Evolutionary conservation across 2,797 vertebrate species (phyloP).

Genomic region (Sardinella longiceps): DNA sequence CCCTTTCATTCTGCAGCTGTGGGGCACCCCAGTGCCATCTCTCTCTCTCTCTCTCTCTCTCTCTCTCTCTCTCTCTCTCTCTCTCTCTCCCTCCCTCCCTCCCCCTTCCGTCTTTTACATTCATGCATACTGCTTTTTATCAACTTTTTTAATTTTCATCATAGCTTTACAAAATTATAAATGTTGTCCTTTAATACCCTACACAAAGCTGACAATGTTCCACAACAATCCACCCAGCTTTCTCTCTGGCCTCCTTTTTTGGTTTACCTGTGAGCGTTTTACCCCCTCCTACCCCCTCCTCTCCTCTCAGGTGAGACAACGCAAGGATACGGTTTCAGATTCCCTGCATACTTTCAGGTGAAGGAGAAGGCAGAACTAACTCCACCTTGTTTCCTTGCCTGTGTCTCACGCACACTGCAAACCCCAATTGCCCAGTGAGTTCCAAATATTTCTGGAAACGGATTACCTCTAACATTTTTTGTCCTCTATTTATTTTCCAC

Average conservation of each 20-base stretch:
- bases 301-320: slow-evolving; percentile 41
- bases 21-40: background rate
- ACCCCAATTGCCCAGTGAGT: no score
- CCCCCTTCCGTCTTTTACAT: no score
- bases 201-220: background rate
- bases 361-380: slow-evolving; percentile 27
- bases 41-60: background rate
- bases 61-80: slow-evolving; percentile 8
- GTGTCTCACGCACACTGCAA: background rate
- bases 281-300: slow-evolving; percentile 11
- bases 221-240: background rate
- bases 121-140: slow-evolving; percentile 8
- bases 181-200: background rate
- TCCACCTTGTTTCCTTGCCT: background rate
- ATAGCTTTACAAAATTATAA: background rate
- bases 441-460: no score
- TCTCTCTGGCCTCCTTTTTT: background rate
- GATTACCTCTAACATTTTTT: no score
- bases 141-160: slow-evolving; percentile 39
- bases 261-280: background rate
- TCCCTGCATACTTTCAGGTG: slow-evolving; percentile 53
- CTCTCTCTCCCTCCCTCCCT: background rate
- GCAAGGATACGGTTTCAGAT: slow-evolving; percentile 58
- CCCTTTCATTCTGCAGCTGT: slow-evolving; percentile 5
- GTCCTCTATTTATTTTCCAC: no score